Evolutionary conservation across 2,888 invertebrate species (phyloP).

Genomic region (Dioctria rufipes): DNA sequence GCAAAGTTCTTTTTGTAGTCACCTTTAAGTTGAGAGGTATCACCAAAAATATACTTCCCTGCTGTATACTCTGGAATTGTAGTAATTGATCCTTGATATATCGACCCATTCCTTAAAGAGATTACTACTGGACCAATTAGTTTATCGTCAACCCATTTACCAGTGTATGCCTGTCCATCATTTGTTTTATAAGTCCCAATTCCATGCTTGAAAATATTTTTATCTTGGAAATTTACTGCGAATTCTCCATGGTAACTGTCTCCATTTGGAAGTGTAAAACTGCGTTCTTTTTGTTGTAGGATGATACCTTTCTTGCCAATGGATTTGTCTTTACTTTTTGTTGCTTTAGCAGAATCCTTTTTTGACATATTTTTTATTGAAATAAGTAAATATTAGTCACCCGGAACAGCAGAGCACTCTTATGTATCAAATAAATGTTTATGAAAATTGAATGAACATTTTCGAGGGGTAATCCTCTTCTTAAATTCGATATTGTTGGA

Average conservation of each 20-base stretch:
- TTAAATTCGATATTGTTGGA: too few species aligned
- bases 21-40: conserved; percentile 32
- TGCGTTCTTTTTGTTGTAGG: not conserved
- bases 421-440: too few species aligned
- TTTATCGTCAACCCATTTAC: conserved; percentile 50
- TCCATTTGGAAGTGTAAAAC: conserved; percentile 46
- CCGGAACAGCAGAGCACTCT: too few species aligned
- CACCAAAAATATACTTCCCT: conserved; percentile 42
- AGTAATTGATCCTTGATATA: conserved; percentile 6
- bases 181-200: conserved; percentile 27
- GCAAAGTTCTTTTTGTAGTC: conserved; percentile 46
- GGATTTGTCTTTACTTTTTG: not conserved
- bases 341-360: not conserved
- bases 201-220: conserved; percentile 48
- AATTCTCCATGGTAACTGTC: conserved; percentile 52
- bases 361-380: not conserved
- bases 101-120: not conserved
- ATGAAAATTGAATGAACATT: too few species aligned
- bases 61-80: not conserved
- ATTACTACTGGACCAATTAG: conserved; percentile 43
- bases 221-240: conserved; percentile 4
- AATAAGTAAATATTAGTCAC: too few species aligned
- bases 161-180: conserved; percentile 30
- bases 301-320: too few species aligned
- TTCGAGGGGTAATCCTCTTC: too few species aligned